Evolutionary conservation across 2,113 vertebrate genomes (phyloP).

Genomic region (Tenrec ecaudatus): DNA sequence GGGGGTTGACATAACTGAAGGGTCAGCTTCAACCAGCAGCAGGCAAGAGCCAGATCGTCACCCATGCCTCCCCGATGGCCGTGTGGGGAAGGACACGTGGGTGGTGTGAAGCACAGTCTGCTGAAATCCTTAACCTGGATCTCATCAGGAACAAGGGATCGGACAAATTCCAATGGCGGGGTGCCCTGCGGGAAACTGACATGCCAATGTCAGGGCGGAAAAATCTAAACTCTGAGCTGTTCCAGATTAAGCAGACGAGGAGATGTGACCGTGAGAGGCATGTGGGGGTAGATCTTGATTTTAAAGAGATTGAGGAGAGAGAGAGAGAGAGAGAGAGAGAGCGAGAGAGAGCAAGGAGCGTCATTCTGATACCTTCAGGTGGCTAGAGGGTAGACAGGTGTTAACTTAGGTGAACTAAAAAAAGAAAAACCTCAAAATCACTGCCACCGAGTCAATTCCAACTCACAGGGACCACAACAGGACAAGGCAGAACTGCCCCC

Average conservation of each 20-base stretch:
- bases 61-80: too few relatives aligned
- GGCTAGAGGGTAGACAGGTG: too few relatives aligned
- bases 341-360: too few relatives aligned
- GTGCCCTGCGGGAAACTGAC: neutral
- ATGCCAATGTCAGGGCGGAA: neutral
- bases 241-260: neutral
- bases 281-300: neutral
- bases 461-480: too few relatives aligned
- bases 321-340: neutral
- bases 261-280: neutral
- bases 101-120: too few relatives aligned
- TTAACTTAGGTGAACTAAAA: too few relatives aligned
- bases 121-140: neutral
- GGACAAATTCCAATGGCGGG: neutral
- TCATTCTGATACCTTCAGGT: too few relatives aligned
- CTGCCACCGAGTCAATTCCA: too few relatives aligned
- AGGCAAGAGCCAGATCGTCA: too few relatives aligned
- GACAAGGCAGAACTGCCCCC: too few relatives aligned
- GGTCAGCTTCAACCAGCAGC: neutral
- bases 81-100: too few relatives aligned
- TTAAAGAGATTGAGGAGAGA: neutral
- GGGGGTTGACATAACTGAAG: neutral
- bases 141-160: neutral
- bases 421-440: too few relatives aligned
- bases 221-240: neutral